Conservation (phyloP, 2,797 vertebrate species). For the Anguilla marmorata region DNA sequence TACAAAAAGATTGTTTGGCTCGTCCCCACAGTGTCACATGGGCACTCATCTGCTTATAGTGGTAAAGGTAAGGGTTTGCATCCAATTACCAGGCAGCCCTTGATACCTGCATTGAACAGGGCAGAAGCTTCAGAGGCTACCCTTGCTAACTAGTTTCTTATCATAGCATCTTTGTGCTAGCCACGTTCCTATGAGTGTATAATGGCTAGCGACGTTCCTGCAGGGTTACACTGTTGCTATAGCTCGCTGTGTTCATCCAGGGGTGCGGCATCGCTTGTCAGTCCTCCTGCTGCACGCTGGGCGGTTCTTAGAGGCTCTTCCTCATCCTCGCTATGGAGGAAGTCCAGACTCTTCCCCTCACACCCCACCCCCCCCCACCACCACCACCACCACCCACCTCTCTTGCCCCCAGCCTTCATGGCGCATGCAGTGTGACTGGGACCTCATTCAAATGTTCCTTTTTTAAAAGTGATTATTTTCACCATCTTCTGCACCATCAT, state of each 20-base stretch:
- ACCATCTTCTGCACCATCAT: constrained; percentile 31
- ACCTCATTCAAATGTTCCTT: constrained; percentile 46
- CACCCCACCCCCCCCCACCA: constrained; percentile 20
- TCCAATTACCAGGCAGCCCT: background rate
- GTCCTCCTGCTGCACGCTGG: background rate
- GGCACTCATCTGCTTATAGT: background rate
- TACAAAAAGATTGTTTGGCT: background rate
- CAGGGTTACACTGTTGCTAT: background rate
- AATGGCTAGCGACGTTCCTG: background rate
- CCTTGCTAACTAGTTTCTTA: background rate
- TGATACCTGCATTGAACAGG: background rate
- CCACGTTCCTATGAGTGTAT: background rate
- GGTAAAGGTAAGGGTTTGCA: background rate
- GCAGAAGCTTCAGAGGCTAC: background rate
- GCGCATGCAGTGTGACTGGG: constrained; percentile 51
- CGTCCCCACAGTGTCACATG: background rate
- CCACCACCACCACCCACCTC: constrained; percentile 30
- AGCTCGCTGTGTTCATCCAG: background rate
- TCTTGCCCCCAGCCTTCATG: constrained; percentile 32
- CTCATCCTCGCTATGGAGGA: constrained; percentile 47
- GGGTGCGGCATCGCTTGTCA: background rate
- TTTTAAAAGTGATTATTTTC: constrained; percentile 34
- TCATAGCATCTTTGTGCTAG: background rate
- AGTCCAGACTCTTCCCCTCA: constrained; percentile 35
- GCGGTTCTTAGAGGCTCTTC: constrained; percentile 40